Base-by-base conservation (phyloP, 2,113 vertebrate species). In the Tachysurus vachellii region DNA sequence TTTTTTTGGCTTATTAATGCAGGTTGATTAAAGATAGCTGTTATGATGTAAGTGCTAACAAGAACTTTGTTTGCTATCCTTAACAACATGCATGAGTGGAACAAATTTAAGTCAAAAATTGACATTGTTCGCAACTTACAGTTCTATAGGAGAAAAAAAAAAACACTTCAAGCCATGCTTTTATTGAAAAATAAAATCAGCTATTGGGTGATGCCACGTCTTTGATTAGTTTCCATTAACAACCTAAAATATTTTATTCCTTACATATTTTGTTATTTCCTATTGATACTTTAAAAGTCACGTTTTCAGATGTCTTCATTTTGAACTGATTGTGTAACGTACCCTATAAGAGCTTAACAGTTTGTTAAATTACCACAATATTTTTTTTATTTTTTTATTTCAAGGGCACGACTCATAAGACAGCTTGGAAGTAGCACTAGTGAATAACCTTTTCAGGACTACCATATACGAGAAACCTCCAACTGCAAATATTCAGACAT, bases 401-500 rank as follows among this genome's bases (percentile, higher is more conserved):
- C 17, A 75, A 77, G 5, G n/a, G 53, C 14, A 54, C 2, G 31
- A 56, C 13, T 56, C 26, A 19, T 5, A 79, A 28, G n/a, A 31
- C 12, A 28, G 7, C 26, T 56, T 13, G 2, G 14, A 59, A 80
- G 3, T 11, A 13, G 19, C 17, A 59, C 13, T 21, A 54, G 8
- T 31, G 7, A 28, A 28, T 9, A 36, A 21, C 56, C 79, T 59
- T 80, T 80, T 80, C 10, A 6, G 56, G 16, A 59, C 10, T 2
- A 23, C 56, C 79, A 53, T 23, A 23, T 7, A 4, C 14, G n/a
- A 85, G 36, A 50, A 19, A 50, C 62, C 61, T 47, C 71, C 21
- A 93, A 94, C 93, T 91, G 86, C 95, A 96, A 96, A 95, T 95
- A 95, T 95, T 88, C 88, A 91, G 91, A 82, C 85, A 75, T 28